Conservation (phyloP, 2,888 invertebrate genomes). For the Lycocerus yunnanus region DNA sequence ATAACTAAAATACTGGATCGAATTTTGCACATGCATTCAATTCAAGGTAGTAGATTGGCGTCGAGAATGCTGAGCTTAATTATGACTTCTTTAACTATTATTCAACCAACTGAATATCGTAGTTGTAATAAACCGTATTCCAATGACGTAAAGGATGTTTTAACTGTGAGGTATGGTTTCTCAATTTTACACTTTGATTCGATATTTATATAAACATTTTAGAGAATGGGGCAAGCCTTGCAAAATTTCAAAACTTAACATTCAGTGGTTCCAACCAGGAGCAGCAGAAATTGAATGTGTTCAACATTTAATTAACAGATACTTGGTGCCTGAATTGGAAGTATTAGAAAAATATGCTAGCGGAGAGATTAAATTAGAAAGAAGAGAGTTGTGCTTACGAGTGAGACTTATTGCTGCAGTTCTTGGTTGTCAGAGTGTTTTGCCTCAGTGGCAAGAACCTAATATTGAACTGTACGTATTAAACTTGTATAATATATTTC, state of each 20-base stretch:
- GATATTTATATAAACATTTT: slow-evolving; percentile 22
- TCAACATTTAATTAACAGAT: slow-evolving; percentile 67
- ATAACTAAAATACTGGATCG: slow-evolving; percentile 71
- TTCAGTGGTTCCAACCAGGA: slow-evolving; percentile 80
- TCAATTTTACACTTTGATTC: background rate
- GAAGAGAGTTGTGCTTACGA: slow-evolving; percentile 70
- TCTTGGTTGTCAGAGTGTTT: slow-evolving; percentile 67
- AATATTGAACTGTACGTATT: slow-evolving; percentile 61
- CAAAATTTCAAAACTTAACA: slow-evolving; percentile 65
- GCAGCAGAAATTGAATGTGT: slow-evolving; percentile 70
- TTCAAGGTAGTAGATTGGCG: slow-evolving; percentile 67
- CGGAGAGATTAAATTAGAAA: slow-evolving; percentile 60
- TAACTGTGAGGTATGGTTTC: slow-evolving; percentile 65
- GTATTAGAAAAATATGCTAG: slow-evolving; percentile 63
- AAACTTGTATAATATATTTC: background rate
- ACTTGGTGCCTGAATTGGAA: slow-evolving; percentile 67
- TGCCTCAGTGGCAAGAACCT: slow-evolving; percentile 74
- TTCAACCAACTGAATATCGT: slow-evolving; percentile 66
- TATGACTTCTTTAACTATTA: slow-evolving; percentile 63
- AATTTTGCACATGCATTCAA: slow-evolving; percentile 70
- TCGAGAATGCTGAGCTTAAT: slow-evolving; percentile 66
- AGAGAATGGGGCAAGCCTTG: slow-evolving; percentile 82
- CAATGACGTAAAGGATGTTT: slow-evolving; percentile 67
- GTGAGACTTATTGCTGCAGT: slow-evolving; percentile 70
- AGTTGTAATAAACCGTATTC: slow-evolving; percentile 66